phyloP scores from a whole-genome alignment of 2,888 invertebrate genomes.

The Phyto melanocephala region DNA sequence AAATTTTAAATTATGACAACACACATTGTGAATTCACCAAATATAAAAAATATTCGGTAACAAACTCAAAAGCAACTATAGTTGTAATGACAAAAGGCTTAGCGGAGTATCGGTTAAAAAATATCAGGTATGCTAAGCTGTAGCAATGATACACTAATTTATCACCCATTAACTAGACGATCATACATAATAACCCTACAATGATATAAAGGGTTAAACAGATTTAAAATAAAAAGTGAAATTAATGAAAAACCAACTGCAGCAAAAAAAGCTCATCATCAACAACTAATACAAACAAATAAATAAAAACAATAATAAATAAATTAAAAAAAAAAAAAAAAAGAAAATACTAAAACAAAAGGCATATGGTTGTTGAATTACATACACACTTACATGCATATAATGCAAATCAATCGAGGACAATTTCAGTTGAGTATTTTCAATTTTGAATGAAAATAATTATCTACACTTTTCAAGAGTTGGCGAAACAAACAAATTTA shows the following conservation, averaged over 20 bases:
- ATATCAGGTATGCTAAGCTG: too few species aligned
- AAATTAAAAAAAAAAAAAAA: background rate
- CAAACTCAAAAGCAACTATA: too few species aligned
- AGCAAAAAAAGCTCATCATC: background rate
- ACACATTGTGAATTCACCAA: too few species aligned
- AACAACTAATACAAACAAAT: slow-evolving; percentile 4
- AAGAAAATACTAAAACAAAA: slow-evolving; percentile 21
- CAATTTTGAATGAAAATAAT: slow-evolving; percentile 47
- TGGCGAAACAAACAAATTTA: slow-evolving; percentile 49
- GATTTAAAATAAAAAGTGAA: slow-evolving; percentile 22
- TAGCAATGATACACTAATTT: too few species aligned
- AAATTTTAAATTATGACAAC: too few species aligned
- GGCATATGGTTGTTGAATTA: slow-evolving; percentile 3
- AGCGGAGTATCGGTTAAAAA: too few species aligned
- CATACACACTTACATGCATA: too few species aligned
- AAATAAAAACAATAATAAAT: slow-evolving; percentile 1
- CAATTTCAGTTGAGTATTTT: slow-evolving; percentile 46
- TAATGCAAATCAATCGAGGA: slow-evolving; percentile 62
- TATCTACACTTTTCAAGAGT: slow-evolving; percentile 44
- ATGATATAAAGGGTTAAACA: background rate
- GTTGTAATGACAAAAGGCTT: too few species aligned
- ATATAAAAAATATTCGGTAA: too few species aligned
- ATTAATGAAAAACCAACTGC: slow-evolving; percentile 41
- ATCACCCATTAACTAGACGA: too few species aligned
- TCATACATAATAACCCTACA: too few species aligned